phyloP scores from a whole-genome alignment of 2,797 vertebrate species.

The Spinibarbus caldwelli region DNA sequence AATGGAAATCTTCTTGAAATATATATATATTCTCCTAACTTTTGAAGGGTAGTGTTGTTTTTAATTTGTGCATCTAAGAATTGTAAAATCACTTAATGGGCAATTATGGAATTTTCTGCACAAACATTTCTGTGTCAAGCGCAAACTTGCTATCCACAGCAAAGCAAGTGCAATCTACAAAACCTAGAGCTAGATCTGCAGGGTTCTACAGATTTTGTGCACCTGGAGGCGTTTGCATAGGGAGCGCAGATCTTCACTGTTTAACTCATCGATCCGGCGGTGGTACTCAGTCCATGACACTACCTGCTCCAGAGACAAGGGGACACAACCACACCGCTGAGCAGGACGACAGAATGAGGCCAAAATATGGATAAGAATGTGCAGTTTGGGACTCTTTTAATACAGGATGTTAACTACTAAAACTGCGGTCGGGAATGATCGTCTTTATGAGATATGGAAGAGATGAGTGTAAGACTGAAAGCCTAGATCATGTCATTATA shows the following conservation, averaged over 20 bases:
- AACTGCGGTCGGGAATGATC: not conserved
- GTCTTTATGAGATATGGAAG: not conserved
- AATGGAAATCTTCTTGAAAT: not conserved
- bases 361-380: conserved; percentile 60
- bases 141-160: not conserved
- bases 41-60: not conserved
- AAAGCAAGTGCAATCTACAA: conserved; percentile 45
- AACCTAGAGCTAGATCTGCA: conserved; percentile 24
- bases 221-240: conserved; percentile 99
- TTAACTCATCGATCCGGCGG: conserved; percentile 99
- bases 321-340: conserved; percentile 82
- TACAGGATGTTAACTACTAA: not conserved
- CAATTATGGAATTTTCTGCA: conserved; percentile 30
- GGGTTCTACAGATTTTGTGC: conserved; percentile 74
- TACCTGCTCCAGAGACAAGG: conserved; percentile 99
- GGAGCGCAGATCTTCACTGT: conserved; percentile 99
- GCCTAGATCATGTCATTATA: not conserved
- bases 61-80: not conserved
- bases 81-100: not conserved
- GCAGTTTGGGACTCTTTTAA: conserved; percentile 38
- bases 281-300: conserved; percentile 99
- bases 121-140: not conserved
- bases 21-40: no score
- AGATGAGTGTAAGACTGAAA: conserved; percentile 15
- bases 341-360: conserved; percentile 71